Base-by-base conservation (phyloP, 2,797 vertebrate species). In the Liasis olivaceus region DNA sequence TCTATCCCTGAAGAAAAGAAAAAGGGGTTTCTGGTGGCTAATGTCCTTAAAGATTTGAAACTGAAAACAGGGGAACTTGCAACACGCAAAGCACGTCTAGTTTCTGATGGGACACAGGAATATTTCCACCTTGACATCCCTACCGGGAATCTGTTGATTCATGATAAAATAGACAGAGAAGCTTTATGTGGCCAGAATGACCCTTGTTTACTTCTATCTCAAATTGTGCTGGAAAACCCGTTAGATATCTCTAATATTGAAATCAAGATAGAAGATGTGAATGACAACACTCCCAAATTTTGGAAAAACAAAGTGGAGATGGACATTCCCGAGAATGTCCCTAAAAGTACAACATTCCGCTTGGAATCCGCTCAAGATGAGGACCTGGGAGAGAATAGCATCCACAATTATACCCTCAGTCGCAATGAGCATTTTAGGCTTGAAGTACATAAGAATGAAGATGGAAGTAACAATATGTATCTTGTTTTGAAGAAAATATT, bases 351-450 rank as follows among this genome's bases (percentile, higher is more conserved):
- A 2, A 96, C 97, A 60, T 98, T 98, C 89, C 96, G 97, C 26
- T 92, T 98, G 89, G 98, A 98, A 92, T 96, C 85, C 5, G 98
- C 98, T 31, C 96, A 97, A 72, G 97, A 97, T 42, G 95, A 94
- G 72, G 96, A 97, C 72, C 89, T 96, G 89, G 96, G 96, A 59
- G 93, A 59, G 20, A 97, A 97, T 63, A 28, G 94, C 92, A 93
- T 97, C 59, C 96, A 96, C 64, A 96, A 95, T 62, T 97, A 97
- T 58, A 95, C 92, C 0, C 84, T 97, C 59, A 97, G 93, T 28
- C 89, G 95, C 56, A 97, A 96, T 95, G 91, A 93, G 51, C 91
- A 97, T 93, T 97, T 97, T 91, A 92, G 93, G n/a, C 91, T 97
- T 89, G 94, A 95, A 91, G 86, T 96, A 4, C 95, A 96, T 93